Evolutionary conservation across 2,113 vertebrate species (phyloP), one percentile per base, ranked within the genome.

Genomic region (Genyomyrus donnyi): DNA sequence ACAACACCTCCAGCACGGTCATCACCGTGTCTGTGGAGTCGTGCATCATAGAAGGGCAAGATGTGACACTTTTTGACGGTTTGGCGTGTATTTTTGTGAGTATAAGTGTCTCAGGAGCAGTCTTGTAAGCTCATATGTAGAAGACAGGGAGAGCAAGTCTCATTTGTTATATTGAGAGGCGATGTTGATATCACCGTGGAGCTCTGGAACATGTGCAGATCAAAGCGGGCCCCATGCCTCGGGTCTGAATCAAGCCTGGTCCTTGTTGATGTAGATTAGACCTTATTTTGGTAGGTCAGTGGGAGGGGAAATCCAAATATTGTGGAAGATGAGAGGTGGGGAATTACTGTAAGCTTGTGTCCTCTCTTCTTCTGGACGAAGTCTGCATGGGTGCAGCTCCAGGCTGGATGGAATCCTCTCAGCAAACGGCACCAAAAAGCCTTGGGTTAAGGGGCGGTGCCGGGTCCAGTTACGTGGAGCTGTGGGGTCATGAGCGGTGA

Each of bases 241-340:
- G 93, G 92, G 92, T 92, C 91, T 90, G 91, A 89, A 89, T 90
- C 90, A n/a, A 70, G 88, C 91, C 87, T 6, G 42, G 91, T 77
- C 91, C 88, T 7, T 93, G 94, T 94, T 94, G 93, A 93, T 90
- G 90, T 92, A 93, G 80, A 90, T 92, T 89, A 15, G 56, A 92
- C 92, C 95, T 95, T 94, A 92, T 94, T 95, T 95, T 93, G 92
- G 92, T 95, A 92, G 92, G 35, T 91, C 93, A 94, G 89, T 93
- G 93, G 94, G 91, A 93, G 93, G 93, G 92, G 93, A 95, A 94
- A 94, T 95, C 92, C 91, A 95, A 95, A 95, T 94, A 95, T 95
- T 96, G 24, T n/a, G 94, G 92, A 92, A 94, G 35, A 88, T 21
- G 48, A 45, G n/a, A 85, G 52, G 58, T 48, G 31, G 8, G 7